Evolutionary conservation across 2,113 vertebrate genomes (phyloP).

Genomic region (Peucedramus taeniatus): DNA sequence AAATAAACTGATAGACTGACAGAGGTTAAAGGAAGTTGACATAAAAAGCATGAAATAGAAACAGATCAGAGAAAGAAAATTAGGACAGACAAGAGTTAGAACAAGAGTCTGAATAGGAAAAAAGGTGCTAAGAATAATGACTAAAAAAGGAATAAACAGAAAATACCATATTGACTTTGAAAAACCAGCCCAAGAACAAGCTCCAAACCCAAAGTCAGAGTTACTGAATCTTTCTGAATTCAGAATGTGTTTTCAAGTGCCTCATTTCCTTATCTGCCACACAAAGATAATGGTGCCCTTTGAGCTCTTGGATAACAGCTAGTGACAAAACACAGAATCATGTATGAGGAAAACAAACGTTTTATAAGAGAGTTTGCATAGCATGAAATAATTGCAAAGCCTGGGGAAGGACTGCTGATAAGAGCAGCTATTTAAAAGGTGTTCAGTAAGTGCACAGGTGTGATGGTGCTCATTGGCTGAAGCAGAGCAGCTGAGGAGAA

Average conservation of each 20-base stretch:
- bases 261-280: neutral
- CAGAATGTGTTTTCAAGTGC: neutral
- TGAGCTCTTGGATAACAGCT: neutral
- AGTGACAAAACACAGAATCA: neutral
- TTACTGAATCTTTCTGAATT: neutral
- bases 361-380: neutral
- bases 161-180: neutral
- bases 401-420: neutral
- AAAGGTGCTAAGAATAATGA: neutral
- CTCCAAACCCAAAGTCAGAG: neutral
- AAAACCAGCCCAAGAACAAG: neutral
- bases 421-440: neutral
- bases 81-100: neutral
- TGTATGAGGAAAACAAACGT: neutral
- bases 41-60: neutral
- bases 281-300: neutral
- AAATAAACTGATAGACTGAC: neutral
- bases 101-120: neutral
- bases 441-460: neutral
- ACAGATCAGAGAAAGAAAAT: neutral
- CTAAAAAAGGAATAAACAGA: neutral
- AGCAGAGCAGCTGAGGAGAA: neutral
- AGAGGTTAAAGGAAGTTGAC: neutral
- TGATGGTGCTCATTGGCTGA: neutral
- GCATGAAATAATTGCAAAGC: neutral